phyloP scores from a whole-genome alignment of 2,888 invertebrate species.

The Drosophila phalerata region DNA sequence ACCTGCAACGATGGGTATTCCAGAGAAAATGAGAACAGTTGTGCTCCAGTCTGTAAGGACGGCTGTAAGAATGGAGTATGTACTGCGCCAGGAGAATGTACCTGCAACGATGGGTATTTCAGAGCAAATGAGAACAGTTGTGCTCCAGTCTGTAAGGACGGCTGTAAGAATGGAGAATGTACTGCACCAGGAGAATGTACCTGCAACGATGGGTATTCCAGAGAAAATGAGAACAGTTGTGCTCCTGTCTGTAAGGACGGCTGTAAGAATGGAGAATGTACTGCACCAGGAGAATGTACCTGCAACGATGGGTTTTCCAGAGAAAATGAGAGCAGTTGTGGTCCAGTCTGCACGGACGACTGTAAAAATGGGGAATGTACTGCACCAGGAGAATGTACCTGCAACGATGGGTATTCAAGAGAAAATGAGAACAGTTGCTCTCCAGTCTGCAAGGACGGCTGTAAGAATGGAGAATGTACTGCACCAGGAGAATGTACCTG shows the following conservation, averaged over 20 bases:
- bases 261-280: slow-evolving; percentile 34
- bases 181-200: slow-evolving; percentile 22
- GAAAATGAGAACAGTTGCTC: slow-evolving; percentile 21
- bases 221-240: slow-evolving; percentile 16
- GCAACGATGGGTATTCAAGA: slow-evolving; percentile 18
- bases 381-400: slow-evolving; percentile 20
- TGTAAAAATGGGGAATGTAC: slow-evolving; percentile 32
- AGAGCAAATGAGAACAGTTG: slow-evolving; percentile 15
- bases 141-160: slow-evolving; percentile 14
- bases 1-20: slow-evolving; percentile 42
- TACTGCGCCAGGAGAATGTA: slow-evolving; percentile 15
- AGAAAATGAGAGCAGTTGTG: slow-evolving; percentile 17
- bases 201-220: slow-evolving; percentile 17
- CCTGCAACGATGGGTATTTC: slow-evolving; percentile 16
- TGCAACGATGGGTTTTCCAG: slow-evolving; percentile 11
- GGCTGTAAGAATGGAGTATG: slow-evolving; percentile 30
- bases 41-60: slow-evolving; percentile 26
- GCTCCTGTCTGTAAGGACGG: slow-evolving; percentile 14
- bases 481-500: slow-evolving; percentile 21
- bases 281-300: slow-evolving; percentile 13
- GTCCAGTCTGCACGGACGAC: slow-evolving; percentile 13
- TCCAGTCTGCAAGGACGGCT: slow-evolving; percentile 19
- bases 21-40: slow-evolving; percentile 4
- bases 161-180: slow-evolving; percentile 29
- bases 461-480: slow-evolving; percentile 28